Conservation (phyloP, 2,113 vertebrate species). For the Oryzias melastigma region DNA sequence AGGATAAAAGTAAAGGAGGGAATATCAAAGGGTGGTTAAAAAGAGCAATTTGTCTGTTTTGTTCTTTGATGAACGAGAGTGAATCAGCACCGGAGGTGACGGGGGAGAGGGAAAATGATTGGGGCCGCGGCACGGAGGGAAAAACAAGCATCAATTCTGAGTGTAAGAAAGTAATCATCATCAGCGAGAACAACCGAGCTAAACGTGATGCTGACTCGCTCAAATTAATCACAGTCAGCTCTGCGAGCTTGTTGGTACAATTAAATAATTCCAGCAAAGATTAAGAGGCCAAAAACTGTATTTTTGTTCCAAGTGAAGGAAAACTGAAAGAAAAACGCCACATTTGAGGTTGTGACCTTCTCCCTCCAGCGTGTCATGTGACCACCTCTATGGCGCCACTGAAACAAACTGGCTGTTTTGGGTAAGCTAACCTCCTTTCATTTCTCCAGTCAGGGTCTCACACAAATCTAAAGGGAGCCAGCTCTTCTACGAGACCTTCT, state of each 20-base stretch:
- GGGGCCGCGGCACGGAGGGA: constrained; percentile 33
- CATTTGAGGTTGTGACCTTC: background rate
- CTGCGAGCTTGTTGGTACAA: constrained; percentile 10
- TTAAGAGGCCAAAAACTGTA: background rate
- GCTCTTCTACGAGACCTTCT: constrained; percentile 22
- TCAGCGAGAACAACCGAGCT: background rate
- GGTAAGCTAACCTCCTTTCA: background rate
- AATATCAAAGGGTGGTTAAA: background rate
- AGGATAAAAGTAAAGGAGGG: background rate
- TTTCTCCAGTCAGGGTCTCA: constrained; percentile 4
- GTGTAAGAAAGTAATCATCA: constrained; percentile 19
- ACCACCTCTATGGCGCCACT: background rate
- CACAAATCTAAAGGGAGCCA: background rate
- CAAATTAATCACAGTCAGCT: constrained; percentile 16
- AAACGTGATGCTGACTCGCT: constrained; percentile 17
- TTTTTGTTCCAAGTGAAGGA: background rate
- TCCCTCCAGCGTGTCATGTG: background rate
- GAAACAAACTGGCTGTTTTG: background rate
- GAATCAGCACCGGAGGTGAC: constrained; percentile 35
- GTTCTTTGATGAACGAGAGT: constrained; percentile 17
- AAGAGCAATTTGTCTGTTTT: background rate
- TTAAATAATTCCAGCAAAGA: constrained; percentile 1
- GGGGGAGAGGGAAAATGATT: constrained; percentile 25
- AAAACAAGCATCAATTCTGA: constrained; percentile 26
- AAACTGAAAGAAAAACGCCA: background rate